Evolutionary conservation across 2,888 invertebrate genomes (phyloP).

Genomic region (Papilio gigon): DNA sequence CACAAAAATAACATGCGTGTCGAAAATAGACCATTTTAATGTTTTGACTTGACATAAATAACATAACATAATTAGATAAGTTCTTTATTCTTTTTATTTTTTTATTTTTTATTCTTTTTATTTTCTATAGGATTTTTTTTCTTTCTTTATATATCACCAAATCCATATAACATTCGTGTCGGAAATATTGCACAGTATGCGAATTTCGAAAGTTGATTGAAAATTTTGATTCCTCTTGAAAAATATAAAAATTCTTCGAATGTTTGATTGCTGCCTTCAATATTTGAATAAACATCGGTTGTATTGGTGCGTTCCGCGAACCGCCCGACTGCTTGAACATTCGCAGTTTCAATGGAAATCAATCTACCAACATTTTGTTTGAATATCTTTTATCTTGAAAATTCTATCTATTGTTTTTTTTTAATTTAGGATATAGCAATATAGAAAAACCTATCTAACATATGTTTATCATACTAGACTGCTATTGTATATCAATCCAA

Average conservation of each 20-base stretch:
- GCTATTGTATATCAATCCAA: too few relatives aligned
- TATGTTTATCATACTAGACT: too few relatives aligned
- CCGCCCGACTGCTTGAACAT: background rate
- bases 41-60: too few relatives aligned
- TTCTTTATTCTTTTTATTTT: too few relatives aligned
- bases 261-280: background rate
- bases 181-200: background rate
- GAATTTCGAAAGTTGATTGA: background rate
- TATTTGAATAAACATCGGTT: background rate
- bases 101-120: too few relatives aligned
- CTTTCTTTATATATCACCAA: too few relatives aligned
- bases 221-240: background rate
- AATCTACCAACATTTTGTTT: slow-evolving; percentile 11
- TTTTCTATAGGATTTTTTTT: too few relatives aligned
- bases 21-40: too few relatives aligned
- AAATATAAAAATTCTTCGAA: slow-evolving; percentile 5
- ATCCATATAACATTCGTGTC: too few relatives aligned
- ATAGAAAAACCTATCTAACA: slow-evolving; percentile 9
- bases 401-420: slow-evolving; percentile 25
- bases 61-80: too few relatives aligned
- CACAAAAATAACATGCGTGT: too few relatives aligned
- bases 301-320: background rate
- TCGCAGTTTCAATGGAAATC: slow-evolving; percentile 26
- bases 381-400: slow-evolving; percentile 9
- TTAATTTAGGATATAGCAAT: slow-evolving; percentile 9